Base-by-base conservation (phyloP, 2,113 vertebrate species). In the Cercocebus atys region DNA sequence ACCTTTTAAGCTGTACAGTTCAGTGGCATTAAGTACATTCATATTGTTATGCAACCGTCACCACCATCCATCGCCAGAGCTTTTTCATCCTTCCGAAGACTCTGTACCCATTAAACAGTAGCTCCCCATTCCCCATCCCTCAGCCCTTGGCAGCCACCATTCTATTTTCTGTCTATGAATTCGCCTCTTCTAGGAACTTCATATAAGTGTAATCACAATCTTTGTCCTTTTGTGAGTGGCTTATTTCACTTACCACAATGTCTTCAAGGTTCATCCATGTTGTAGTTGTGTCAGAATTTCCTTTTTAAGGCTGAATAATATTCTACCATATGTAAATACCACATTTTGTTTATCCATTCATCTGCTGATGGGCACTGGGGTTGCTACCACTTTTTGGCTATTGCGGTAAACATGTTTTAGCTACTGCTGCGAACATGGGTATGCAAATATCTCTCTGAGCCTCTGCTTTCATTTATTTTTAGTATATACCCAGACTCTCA, bases 251-350 rank as follows among this genome's bases (percentile, higher is more conserved):
- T 96, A 30, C n/a, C 11, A 52, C 16, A 47, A 9, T 5, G 52
- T 79, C 38, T 40, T 64, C 32, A n/a, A 32, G 52, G 18, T 79
- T 89, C 20, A 4, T 47, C 59, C 40, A 5, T 35, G 16, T 11
- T 45, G 84, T 27, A 43, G 85, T 30, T 18, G 18, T 59, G 23
- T 85, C 55, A 72, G 72, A 40, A 75, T 32, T 87, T 79, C 43
- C 25, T n/a, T 75, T 87, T 84, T n/a, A 87, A 88, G 57, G n/a
- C 61, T 64, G 90, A 90, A 16, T 84, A 47, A 20, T 61, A 47
- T 59, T 38, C 55, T 61, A 32, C 1, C 20, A 7, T 9, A 35
- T 6, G 12, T 7, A 1, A 6, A 1, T 1, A 3, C 8, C 8
- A 5, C 57, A 35, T 30, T 83, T 38, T 76, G 83, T 90, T 61